A percentile compares a stretch with the other conserved stretches of the same genome.
These are phyloP conservation scores for Ashinkailepas kermadecensis DNA, from an alignment of 2,888 invertebrate genomes.

Conservation along the genomic window DNA sequence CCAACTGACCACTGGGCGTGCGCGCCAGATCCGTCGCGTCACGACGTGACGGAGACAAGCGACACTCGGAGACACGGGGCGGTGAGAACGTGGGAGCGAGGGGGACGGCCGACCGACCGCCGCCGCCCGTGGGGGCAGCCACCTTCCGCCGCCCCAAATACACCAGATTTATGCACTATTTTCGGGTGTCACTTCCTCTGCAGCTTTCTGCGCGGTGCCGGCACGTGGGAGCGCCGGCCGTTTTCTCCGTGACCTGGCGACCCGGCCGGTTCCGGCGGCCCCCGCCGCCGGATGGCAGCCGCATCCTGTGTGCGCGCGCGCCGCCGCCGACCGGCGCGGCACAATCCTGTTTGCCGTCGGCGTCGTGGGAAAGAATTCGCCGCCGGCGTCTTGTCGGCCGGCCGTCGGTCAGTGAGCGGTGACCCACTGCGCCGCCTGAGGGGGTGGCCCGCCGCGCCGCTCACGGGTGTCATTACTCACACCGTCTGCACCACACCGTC, in stretches of 20 bases:
- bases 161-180: background rate
- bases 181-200: background rate
- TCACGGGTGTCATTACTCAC: too few species aligned
- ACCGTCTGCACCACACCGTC: too few species aligned
- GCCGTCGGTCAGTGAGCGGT: background rate
- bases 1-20: too few species aligned
- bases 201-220: background rate
- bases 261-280: background rate
- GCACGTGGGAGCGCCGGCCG: background rate
- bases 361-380: background rate
- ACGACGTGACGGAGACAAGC: too few species aligned
- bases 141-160: slow-evolving; percentile 1
- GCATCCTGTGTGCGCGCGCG: background rate
- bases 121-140: background rate
- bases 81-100: too few species aligned
- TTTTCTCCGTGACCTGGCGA: slow-evolving; percentile 12
- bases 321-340: background rate
- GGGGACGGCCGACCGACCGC: too few species aligned
- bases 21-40: too few species aligned
- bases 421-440: background rate
- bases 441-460: too few species aligned
- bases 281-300: background rate
- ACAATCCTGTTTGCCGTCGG: background rate
- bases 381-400: background rate
- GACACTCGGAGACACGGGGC: too few species aligned